These are phyloP conservation scores for Chionoecetes opilio DNA, from an alignment of 1,140 invertebrate species.

Conservation along the genomic window DNA sequence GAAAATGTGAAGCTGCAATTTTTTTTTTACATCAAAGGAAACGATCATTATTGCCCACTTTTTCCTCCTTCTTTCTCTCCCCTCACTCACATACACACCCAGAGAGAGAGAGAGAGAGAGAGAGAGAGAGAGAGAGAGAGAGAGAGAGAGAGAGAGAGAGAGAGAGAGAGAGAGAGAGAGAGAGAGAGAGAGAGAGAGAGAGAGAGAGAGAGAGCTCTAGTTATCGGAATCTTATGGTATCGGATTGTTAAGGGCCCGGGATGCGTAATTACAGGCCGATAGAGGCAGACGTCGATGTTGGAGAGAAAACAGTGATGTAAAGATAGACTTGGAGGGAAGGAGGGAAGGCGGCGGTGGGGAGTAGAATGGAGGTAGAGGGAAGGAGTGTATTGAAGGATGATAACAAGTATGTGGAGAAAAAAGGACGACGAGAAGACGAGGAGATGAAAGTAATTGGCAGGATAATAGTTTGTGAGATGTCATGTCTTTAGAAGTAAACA, in stretches of 20 bases:
- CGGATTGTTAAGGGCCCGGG: neutral
- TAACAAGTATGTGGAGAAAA: neutral
- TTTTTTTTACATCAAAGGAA: neutral
- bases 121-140: slow-evolving; percentile 14
- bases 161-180: slow-evolving; percentile 27
- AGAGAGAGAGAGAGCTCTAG: neutral
- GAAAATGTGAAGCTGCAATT: neutral
- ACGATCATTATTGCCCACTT: neutral
- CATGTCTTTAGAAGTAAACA: too few species aligned
- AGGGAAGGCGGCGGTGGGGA: neutral
- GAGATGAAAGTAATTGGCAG: neutral
- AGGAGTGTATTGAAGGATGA: neutral
- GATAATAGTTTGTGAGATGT: too few species aligned
- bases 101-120: neutral
- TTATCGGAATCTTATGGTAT: neutral
- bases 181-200: slow-evolving; percentile 1
- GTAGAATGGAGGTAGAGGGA: neutral
- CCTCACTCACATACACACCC: too few species aligned
- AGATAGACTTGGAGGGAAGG: neutral
- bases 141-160: slow-evolving; percentile 27
- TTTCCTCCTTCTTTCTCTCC: neutral
- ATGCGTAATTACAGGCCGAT: slow-evolving; percentile 11
- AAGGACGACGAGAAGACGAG: neutral
- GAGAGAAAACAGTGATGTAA: neutral
- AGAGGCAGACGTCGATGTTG: neutral